phyloP scores from a whole-genome alignment of 2,888 invertebrate genomes.

The Lycia hirtaria region DNA sequence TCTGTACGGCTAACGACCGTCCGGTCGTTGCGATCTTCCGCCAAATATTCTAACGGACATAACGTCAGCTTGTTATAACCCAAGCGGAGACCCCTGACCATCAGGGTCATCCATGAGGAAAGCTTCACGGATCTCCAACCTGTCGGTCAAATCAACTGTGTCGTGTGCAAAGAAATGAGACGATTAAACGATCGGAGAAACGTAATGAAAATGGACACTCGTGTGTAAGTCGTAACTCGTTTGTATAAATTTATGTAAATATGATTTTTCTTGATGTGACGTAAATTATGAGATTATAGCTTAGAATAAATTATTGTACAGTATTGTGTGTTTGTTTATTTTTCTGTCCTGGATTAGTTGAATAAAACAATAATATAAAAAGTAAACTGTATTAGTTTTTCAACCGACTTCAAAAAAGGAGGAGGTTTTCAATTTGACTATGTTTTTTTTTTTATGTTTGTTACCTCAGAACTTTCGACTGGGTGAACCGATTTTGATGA shows the following conservation, averaged over 20 bases:
- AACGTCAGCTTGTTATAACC: constrained; percentile 75
- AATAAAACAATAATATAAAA: too few species aligned
- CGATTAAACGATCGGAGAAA: constrained; percentile 43
- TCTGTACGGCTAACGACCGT: constrained; percentile 74
- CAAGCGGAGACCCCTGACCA: constrained; percentile 41
- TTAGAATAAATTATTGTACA: constrained; percentile 17
- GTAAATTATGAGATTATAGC: constrained; percentile 28
- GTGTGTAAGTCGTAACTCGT: constrained; percentile 20
- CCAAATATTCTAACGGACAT: constrained; percentile 73
- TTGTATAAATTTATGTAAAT: neutral
- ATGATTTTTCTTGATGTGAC: constrained; percentile 4
- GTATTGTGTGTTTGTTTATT: neutral
- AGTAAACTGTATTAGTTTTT: too few species aligned
- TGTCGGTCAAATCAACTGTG: constrained; percentile 51
- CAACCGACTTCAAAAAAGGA: too few species aligned
- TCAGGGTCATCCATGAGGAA: constrained; percentile 47
- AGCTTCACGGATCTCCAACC: constrained; percentile 39
- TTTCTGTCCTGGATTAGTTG: too few species aligned
- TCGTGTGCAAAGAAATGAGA: constrained; percentile 54
- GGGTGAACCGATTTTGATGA: too few species aligned
- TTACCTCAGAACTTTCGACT: too few species aligned
- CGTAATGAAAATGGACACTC: constrained; percentile 40
- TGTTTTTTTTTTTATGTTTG: too few species aligned
- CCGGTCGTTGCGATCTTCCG: constrained; percentile 69
- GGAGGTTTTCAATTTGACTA: too few species aligned